Conservation (phyloP, 2,113 vertebrate species). For the Alligator mississippiensis region DNA sequence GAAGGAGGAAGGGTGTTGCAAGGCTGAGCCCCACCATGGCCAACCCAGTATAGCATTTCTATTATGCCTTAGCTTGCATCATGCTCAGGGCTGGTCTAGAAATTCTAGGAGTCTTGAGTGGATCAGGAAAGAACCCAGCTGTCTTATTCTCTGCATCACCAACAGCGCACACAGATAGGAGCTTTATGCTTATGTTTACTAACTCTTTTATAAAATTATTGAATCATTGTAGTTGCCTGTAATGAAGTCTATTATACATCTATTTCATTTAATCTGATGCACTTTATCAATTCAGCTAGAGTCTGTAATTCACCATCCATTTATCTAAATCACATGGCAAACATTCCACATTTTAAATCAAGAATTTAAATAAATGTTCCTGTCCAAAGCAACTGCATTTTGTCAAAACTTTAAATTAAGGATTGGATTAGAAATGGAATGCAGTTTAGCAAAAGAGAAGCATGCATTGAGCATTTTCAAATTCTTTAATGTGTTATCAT, state of each 20-base stretch:
- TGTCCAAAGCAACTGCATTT: background rate
- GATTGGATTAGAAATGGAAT: background rate
- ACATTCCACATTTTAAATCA: background rate
- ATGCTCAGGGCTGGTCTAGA: background rate
- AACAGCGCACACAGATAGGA: background rate
- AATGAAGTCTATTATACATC: accelerated
- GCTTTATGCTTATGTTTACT: background rate
- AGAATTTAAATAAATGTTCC: background rate
- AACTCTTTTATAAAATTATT: background rate
- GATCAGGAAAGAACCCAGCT: background rate
- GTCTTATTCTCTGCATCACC: background rate
- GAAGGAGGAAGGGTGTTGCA: background rate
- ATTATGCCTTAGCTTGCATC: background rate
- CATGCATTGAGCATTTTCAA: background rate
- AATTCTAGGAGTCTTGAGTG: background rate
- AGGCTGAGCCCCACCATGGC: no score
- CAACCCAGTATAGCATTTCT: background rate
- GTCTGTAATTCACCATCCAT: background rate
- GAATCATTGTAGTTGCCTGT: background rate
- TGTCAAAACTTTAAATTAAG: background rate
- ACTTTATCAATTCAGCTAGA: background rate
- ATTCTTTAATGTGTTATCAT: background rate
- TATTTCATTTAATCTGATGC: background rate
- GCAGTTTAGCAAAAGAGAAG: background rate
- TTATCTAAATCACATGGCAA: background rate